Base-by-base conservation (phyloP, 92 coral and sea anemone species). In the Phenganax subtilis region DNA sequence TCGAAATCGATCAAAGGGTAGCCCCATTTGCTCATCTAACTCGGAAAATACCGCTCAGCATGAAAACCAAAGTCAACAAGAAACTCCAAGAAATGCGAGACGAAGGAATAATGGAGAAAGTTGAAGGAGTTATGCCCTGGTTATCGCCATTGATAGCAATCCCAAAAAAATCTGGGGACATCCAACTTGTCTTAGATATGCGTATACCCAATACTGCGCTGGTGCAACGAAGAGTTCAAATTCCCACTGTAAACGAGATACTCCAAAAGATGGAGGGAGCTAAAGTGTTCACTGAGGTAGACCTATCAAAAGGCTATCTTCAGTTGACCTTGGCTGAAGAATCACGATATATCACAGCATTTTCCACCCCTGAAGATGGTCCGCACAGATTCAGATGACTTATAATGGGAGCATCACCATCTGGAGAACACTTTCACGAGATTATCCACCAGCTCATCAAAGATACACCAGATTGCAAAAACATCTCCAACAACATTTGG, bases 401-500 rank as follows among this genome's bases (percentile, higher is more conserved):
- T 47, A 81, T 82, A 44, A 82, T 87, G 70, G 82, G 85, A 53
- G 82, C 87, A 25, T 84, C 80, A 8, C 85, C 85, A 55, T 87
- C 77, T 10, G 87, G 85, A 76, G 87, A 88, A 14, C 84, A 85
- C 64, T 88, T 88, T 64, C 87, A 88, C 55, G 85, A 88, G 72
- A 58, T 64, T 0, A 85, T 88, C 53, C 82, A 85, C 65, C 27
- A 80, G 6, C 52, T 85, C 28, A 85, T 85, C 71, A 81, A 57
- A 28, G 85, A 84, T 0, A 55, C 72, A 12, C 90, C 90, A 10
- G 67, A 71, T 1, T 72, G 80, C 52, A 83, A 56, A 3, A 80
- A 88, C 20, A 87, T 80, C 51, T 87, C 87, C 6, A 87, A 87
- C 58, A 87, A 82, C 87, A 87, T 84, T 74, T 85, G 88, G 88